Evolutionary conservation across 2,888 invertebrate species (phyloP), one percentile per base, ranked within the genome.

Genomic region (Stratiomys singularior): DNA sequence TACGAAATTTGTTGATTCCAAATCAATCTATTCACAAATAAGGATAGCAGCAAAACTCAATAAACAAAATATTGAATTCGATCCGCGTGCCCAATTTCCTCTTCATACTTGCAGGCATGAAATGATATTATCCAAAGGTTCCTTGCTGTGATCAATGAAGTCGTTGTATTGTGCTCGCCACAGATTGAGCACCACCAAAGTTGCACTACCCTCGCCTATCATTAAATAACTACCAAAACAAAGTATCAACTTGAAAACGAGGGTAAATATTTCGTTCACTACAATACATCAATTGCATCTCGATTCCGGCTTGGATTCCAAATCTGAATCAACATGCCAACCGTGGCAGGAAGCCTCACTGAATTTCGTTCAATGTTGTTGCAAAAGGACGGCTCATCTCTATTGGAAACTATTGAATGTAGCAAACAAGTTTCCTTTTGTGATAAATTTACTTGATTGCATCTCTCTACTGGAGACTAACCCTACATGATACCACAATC

Each of bases 141-240:
- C 21, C 23, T n/a, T 3, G 11, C 60, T 60, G 37, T 60, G 4
- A 60, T 25, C 60, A 25, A 23, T 25, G 13, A 60, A 21, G 11
- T 18, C 2, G 23, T n/a, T 23, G 23, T 23, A 11, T 13, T 60
- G 11, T 60, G 37, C 9, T 37, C 3, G 37, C 37, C 37, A 5
- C 37, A 37, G 37, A 37, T 37, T 37, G 37, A 37, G 37, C 37
- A 5, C 37, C 37, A 21, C 44, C n/a, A 23, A 74, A 52, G 15
- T 18, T 52, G 4, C 37, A 23, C n/a, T 27, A 74, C 74, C 60
- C 74, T 60, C 21, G 60, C 23, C 56, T 74, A 13, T 58, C 74
- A 74, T 74, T 74, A 74, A 72, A 74, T 74, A 74, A 74, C 74
- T 60, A 74, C 74, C 74, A 74, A 74, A 74, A 74, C 74, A 74